Evolutionary conservation across 2,888 invertebrate genomes (phyloP), one percentile per base, ranked within the genome.

Genomic region (Patella ulyssiponensis): DNA sequence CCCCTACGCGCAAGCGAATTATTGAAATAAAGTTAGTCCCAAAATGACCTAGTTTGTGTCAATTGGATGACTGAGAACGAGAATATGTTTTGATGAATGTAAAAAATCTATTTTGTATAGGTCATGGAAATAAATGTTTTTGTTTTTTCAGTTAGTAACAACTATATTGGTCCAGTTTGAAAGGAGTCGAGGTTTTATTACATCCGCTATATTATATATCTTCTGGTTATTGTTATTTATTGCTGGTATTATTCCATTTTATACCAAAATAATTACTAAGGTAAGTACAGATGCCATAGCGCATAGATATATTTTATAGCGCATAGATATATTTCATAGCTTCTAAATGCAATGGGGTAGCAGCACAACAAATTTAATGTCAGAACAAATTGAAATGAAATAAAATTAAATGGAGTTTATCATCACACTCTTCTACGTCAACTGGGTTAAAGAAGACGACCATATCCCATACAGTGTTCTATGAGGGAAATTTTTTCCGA

Each of bases 171-270:
- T 89, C 7, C 89, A 89, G 78, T 23, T 89, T 69, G 91, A 90
- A 78, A 80, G 89, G 72, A 74, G 71, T 20, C 84, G 85, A 75
- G 90, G 90, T 4, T 81, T 88, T 73, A 86, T 90, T 69, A 90
- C 90, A 1, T 91, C 91, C 5, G 90, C 90, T 0, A 80, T 91
- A 15, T 83, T 90, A 54, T 91, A 89, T 80, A 74, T 90, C 2
- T 91, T 89, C 81, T 91, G 88, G 87, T 76, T 88, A 12, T 76
- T 90, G 14, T 81, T 80, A 23, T 27, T 85, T 2, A 1, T 91
- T 9, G 83, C 86, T 15, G 86, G 87, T 5, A 83, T 90, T 23
- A 81, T 91, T 14, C 89, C 88, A 51, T 87, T 90, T 75, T 89
- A 90, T 78, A 87, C 88, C 12, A 81, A 85, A 44, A 88, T 89